phyloP scores from a whole-genome alignment of 2,888 invertebrate species.

The Hipparchia sbordonii region DNA sequence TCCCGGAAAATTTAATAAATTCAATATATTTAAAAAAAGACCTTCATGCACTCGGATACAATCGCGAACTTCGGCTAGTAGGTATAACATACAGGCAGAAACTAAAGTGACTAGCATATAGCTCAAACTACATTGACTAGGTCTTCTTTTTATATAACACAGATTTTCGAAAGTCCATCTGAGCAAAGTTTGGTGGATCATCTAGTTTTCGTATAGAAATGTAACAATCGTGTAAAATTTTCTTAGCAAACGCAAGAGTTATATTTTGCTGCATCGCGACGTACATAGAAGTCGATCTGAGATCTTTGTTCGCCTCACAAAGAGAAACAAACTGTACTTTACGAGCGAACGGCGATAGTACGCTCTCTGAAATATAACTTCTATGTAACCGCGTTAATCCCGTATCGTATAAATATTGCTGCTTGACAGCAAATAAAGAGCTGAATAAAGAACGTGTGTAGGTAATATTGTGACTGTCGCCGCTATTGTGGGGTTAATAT shows the following conservation, averaged over 20 bases:
- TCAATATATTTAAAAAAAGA: no score
- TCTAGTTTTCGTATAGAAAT: neutral
- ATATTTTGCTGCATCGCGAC: constrained; percentile 20
- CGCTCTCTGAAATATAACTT: constrained; percentile 36
- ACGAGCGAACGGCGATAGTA: constrained; percentile 46
- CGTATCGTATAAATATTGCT: constrained; percentile 61
- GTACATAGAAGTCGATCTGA: constrained; percentile 18
- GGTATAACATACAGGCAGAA: no score
- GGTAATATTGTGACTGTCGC: constrained; percentile 76
- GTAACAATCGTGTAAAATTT: constrained; percentile 5
- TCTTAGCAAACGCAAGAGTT: constrained; percentile 46
- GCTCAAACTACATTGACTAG: no score
- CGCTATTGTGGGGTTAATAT: constrained; percentile 70
- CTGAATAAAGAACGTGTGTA: constrained; percentile 61
- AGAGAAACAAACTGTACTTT: constrained; percentile 36
- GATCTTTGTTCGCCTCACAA: constrained; percentile 34
- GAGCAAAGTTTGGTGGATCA: no score
- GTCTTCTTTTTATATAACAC: no score
- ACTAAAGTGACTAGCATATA: no score
- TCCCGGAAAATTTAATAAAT: no score
- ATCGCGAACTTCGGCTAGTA: no score
- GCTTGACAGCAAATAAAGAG: constrained; percentile 64
- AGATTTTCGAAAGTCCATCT: no score
- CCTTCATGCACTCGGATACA: no score
- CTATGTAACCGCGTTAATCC: constrained; percentile 50